These are phyloP conservation scores for Sebastes reedi DNA, from an alignment of 2,797 vertebrate genomes.

Conservation along the genomic window DNA sequence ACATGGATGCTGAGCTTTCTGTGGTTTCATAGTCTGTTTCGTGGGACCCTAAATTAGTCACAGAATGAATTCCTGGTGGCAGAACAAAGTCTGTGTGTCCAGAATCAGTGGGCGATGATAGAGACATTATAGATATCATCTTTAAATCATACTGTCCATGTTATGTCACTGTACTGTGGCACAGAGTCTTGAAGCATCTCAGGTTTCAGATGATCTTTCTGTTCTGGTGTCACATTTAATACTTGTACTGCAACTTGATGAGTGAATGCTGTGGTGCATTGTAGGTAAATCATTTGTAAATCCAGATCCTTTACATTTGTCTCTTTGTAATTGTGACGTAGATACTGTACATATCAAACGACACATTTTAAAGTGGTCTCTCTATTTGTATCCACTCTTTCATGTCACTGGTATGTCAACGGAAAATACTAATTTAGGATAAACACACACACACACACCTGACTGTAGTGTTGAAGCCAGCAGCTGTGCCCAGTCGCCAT, in stretches of 20 bases:
- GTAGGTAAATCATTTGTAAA: too few species aligned
- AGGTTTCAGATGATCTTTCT: neutral
- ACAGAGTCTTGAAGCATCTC: neutral
- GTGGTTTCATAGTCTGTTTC: neutral
- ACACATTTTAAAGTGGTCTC: too few species aligned
- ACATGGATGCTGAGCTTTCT: neutral
- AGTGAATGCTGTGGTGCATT: neutral
- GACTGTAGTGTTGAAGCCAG: neutral
- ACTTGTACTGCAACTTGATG: neutral
- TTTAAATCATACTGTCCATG: neutral
- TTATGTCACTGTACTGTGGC: neutral
- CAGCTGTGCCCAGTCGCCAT: conserved; percentile 17
- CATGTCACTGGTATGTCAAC: too few species aligned
- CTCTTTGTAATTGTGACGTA: too few species aligned
- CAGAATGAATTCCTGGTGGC: neutral
- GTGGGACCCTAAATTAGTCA: neutral
- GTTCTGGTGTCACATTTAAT: neutral
- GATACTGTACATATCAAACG: too few species aligned
- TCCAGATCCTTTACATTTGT: too few species aligned
- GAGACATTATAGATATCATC: neutral
- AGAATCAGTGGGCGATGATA: too few species aligned
- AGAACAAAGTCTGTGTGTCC: neutral
- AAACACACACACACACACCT: neutral
- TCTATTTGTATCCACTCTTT: too few species aligned
- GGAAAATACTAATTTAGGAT: neutral